These are phyloP conservation scores for Trachelipus rathkii DNA, from an alignment of 1,140 invertebrate species.

Conservation along the genomic window DNA sequence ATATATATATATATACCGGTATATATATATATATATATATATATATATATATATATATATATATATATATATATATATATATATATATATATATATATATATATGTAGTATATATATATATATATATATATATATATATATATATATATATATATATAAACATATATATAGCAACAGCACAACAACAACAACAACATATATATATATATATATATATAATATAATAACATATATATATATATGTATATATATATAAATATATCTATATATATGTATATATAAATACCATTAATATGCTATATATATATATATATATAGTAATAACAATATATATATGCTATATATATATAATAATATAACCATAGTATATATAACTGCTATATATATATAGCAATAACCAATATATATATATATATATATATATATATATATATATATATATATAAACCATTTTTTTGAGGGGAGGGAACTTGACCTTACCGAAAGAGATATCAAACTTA, in stretches of 20 bases:
- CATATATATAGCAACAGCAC: too few species aligned
- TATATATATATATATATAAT: background rate
- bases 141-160: background rate
- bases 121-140: constrained; percentile 15
- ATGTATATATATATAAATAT: background rate
- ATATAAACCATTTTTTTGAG: too few species aligned
- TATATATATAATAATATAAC: too few species aligned
- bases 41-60: background rate
- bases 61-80: constrained; percentile 4
- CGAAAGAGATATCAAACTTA: too few species aligned
- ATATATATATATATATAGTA: background rate
- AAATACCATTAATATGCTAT: background rate
- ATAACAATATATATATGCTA: background rate
- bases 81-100: constrained; percentile 15
- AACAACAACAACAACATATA: too few species aligned
- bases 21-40: background rate
- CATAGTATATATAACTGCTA: background rate
- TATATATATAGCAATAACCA: background rate
- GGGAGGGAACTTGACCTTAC: too few species aligned
- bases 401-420: constrained; percentile 3
- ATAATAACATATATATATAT: constrained; percentile 3
- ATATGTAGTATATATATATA: constrained; percentile 14
- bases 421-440: too few species aligned
- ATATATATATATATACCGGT: background rate
- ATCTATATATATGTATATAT: background rate